Base-by-base conservation (phyloP, 2,888 invertebrate genomes). In the Epistrophella euchroma region DNA sequence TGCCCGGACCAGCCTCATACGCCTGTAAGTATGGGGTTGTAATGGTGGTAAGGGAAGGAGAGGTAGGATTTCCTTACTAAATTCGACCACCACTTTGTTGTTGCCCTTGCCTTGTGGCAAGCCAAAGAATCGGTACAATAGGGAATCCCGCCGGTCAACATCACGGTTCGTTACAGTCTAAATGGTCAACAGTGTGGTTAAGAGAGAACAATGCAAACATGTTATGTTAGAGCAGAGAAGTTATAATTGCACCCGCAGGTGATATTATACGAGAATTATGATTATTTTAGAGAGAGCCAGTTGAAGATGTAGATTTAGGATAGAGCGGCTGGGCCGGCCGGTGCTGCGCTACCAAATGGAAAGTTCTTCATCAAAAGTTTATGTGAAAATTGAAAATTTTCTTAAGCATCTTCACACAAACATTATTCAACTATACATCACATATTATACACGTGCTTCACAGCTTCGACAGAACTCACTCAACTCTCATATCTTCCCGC, bases 231-330 rank as follows among this genome's bases (percentile, higher is more conserved):
- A 68, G 60, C 17, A 45, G 28, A 55, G 60, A 78, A 82, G 70
- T 86, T 82, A 74, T 86, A 77, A 86, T 82, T 86, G 86, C 62
- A 78, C 86, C 86, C 82, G 58, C 62, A 70, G 74, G 86, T 74
- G 62, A 74, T 66, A 82, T 86, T 74, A 28, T 28, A 82, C 82
- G 74, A 78, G 74, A 72, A 86, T 86, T 82, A 78, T 74, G 47
- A 86, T 86, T 74, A 82, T 82, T 82, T 78, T 66, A 71, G 58
- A 71, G 47, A 70, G 58, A 7, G 32, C 10, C 13, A 58, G 15
- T 58, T 25, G 28, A 43, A 11, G 55, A 9, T 55, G 55, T 32
- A 35, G 56, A 52, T 28, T n/a, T 19, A 17, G 32, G 7, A 37
- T 17, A 45, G 2, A 45, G 45, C 7, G 2, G 35, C 13, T 1